These are phyloP conservation scores for Falcaria lacertinaria DNA, from an alignment of 2,888 invertebrate species.

Conservation along the genomic window DNA sequence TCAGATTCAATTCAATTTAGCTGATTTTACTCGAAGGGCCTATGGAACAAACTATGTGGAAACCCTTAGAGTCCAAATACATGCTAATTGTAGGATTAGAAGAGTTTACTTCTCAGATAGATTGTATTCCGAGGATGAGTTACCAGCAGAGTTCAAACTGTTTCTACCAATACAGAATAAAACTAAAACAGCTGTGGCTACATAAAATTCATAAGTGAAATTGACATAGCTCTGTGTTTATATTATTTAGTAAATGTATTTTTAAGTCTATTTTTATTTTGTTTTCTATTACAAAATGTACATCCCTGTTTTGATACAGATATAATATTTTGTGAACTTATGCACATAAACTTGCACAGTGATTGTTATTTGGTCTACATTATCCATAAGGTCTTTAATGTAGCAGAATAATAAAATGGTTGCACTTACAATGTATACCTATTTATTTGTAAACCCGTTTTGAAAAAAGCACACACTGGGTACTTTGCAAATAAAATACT, in stretches of 20 bases:
- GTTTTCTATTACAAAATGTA: constrained; percentile 38
- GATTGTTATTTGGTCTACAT: neutral
- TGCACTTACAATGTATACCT: too few relatives aligned
- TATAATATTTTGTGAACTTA: constrained; percentile 17
- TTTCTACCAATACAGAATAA: constrained; percentile 95
- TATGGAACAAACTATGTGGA: constrained; percentile 98
- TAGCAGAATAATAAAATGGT: constrained; percentile 19
- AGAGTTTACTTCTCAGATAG: constrained; percentile 94
- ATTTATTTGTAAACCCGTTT: too few relatives aligned
- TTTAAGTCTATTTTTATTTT: constrained; percentile 51
- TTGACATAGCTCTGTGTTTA: constrained; percentile 19
- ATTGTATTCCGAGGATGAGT: constrained; percentile 95
- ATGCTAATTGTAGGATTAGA: constrained; percentile 96
- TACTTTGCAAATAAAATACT: too few relatives aligned
- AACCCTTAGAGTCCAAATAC: constrained; percentile 93
- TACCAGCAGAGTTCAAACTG: constrained; percentile 97
- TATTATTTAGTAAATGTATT: constrained; percentile 51
- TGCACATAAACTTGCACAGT: constrained; percentile 20
- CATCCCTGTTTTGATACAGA: constrained; percentile 29
- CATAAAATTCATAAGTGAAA: constrained; percentile 42
- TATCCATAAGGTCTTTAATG: constrained; percentile 7
- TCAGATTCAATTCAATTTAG: constrained; percentile 96
- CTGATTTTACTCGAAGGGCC: constrained; percentile 94
- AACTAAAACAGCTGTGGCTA: constrained; percentile 76
- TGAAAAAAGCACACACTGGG: too few relatives aligned